A percentile compares a stretch with the other conserved stretches of the same genome.
These are phyloP conservation scores for Spialia ferax DNA, from an alignment of 2,888 invertebrate species.

Conservation along the genomic window DNA sequence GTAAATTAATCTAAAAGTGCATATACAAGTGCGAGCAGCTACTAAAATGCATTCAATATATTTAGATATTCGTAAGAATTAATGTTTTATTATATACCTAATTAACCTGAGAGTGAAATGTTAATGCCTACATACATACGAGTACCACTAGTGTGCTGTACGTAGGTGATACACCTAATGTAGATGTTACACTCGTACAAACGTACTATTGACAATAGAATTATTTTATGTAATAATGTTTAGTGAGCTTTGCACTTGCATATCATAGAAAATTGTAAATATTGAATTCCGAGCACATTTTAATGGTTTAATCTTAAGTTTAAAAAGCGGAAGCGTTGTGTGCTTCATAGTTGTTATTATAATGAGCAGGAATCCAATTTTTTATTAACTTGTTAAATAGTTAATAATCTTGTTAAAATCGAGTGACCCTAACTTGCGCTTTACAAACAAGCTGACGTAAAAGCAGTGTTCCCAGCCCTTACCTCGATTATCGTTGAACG, in stretches of 20 bases:
- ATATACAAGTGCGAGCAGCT: slow-evolving; percentile 85
- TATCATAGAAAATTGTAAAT: slow-evolving; percentile 83
- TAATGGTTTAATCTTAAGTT: slow-evolving; percentile 53
- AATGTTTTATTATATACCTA: slow-evolving; percentile 60
- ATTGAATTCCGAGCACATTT: slow-evolving; percentile 65
- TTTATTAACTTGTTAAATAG: slow-evolving; percentile 42
- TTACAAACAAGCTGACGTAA: slow-evolving; percentile 24
- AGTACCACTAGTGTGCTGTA: slow-evolving; percentile 54
- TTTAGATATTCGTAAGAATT: slow-evolving; percentile 68
- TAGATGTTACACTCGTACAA: slow-evolving; percentile 63
- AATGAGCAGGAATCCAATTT: slow-evolving; percentile 43
- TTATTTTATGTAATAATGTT: slow-evolving; percentile 68
- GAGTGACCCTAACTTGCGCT: slow-evolving; percentile 20
- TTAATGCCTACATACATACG: slow-evolving; percentile 56
- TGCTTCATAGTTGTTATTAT: slow-evolving; percentile 42
- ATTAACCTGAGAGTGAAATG: slow-evolving; percentile 53
- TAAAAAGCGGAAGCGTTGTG: slow-evolving; percentile 39
- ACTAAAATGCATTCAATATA: slow-evolving; percentile 65
- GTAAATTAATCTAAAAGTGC: slow-evolving; percentile 79
- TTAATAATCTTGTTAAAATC: slow-evolving; percentile 35
- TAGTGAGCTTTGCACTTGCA: slow-evolving; percentile 87
- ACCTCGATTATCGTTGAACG: slow-evolving; percentile 36
- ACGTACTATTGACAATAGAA: slow-evolving; percentile 59
- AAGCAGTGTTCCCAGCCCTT: slow-evolving; percentile 25
- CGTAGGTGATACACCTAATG: slow-evolving; percentile 59